Evolutionary conservation across 2,113 vertebrate genomes (phyloP).

Genomic region (Etia nguti): DNA sequence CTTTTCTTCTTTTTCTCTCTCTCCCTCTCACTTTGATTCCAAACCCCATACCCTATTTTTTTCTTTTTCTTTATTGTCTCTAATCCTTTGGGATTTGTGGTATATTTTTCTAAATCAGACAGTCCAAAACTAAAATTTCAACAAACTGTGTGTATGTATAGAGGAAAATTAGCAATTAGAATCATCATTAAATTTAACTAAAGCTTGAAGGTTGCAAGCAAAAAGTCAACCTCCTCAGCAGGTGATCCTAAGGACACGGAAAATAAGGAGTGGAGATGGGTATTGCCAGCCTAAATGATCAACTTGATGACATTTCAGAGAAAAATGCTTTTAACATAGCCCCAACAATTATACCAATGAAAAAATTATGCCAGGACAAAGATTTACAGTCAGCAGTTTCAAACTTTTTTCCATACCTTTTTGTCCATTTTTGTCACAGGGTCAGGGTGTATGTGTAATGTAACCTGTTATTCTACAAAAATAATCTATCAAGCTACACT

Average conservation of each 20-base stretch:
- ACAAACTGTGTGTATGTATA: neutral
- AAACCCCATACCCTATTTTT: neutral
- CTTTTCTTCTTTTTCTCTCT: conserved; percentile 24
- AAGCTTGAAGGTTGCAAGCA: neutral
- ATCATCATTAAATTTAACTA: neutral
- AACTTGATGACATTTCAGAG: neutral
- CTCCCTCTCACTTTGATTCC: neutral
- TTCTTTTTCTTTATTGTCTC: neutral
- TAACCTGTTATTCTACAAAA: neutral
- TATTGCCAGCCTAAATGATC: neutral
- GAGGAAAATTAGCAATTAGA: neutral
- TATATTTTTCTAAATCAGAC: neutral
- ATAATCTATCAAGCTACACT: neutral
- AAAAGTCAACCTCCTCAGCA: neutral
- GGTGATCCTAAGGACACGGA: neutral
- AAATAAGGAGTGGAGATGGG: neutral
- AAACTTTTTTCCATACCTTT: neutral
- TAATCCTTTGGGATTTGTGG: neutral
- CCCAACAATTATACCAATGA: neutral
- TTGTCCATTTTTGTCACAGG: neutral
- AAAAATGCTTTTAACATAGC: neutral
- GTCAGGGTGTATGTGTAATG: neutral
- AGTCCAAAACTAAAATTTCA: neutral
- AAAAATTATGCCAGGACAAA: neutral
- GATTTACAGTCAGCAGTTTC: neutral